Percentiles rank a stretch among this genome's conserved stretches.
These are phyloP conservation scores for Synanceia verrucosa DNA, from an alignment of 2,797 vertebrate species.

Conservation along the genomic window DNA sequence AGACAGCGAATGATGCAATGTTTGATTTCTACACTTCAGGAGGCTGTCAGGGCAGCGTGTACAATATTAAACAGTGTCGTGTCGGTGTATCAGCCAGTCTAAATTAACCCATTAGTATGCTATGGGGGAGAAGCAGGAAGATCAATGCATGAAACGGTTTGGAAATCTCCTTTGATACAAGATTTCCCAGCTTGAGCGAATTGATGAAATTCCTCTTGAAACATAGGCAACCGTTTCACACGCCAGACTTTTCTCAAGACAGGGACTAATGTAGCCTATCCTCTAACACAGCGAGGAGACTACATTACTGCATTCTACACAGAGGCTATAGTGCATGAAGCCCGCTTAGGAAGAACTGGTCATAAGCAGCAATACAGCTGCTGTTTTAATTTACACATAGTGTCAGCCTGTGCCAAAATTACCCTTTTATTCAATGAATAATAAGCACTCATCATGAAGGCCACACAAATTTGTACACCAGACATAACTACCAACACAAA, in stretches of 20 bases:
- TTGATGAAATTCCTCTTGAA: conserved; percentile 83
- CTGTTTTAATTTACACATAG: background rate
- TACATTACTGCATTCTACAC: conserved; percentile 3
- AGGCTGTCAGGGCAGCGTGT: conserved; percentile 67
- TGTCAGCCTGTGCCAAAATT: background rate
- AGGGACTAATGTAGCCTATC: conserved; percentile 44
- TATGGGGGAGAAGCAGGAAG: conserved; percentile 55
- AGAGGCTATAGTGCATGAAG: conserved; percentile 9
- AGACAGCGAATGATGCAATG: conserved; percentile 73
- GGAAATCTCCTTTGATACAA: conserved; percentile 83
- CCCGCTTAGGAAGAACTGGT: conserved; percentile 1
- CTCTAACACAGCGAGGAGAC: conserved; percentile 28
- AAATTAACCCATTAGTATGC: conserved; percentile 82
- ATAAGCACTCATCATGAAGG: conserved; percentile 25
- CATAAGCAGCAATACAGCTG: background rate
- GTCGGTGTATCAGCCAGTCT: conserved; percentile 70
- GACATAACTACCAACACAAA: conserved; percentile 5
- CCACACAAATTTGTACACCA: conserved; percentile 18
- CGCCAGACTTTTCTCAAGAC: conserved; percentile 66
- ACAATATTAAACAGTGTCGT: conserved; percentile 76
- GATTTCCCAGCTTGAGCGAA: conserved; percentile 80
- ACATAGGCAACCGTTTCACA: conserved; percentile 79
- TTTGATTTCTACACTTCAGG: conserved; percentile 74
- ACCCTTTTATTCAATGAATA: conserved; percentile 12
- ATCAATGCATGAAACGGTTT: conserved; percentile 81